phyloP scores from a whole-genome alignment of 2,797 vertebrate genomes.

The Sphenodon punctatus region DNA sequence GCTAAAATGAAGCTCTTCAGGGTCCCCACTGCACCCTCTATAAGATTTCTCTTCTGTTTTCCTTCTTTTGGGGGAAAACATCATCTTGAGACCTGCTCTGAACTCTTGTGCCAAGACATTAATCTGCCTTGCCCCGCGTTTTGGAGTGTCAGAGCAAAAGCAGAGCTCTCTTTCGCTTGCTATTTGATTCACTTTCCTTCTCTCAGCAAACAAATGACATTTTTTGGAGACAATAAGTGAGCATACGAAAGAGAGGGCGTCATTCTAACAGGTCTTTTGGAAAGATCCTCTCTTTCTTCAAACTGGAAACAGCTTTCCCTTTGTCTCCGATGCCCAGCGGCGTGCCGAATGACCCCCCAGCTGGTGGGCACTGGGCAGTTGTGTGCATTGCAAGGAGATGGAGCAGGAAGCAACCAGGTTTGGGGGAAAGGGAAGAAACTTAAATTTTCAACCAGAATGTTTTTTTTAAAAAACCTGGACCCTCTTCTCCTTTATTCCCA shows the following conservation, averaged over 20 bases:
- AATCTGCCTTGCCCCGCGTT: conserved; percentile 49
- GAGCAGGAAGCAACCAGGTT: background rate
- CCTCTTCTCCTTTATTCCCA: background rate
- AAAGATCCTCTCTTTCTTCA: conserved; percentile 18
- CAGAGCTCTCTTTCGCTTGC: background rate
- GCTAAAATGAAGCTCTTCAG: background rate
- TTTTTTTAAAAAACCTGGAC: conserved; percentile 4
- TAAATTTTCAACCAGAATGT: background rate
- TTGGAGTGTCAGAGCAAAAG: background rate
- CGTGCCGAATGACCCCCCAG: conserved; percentile 17
- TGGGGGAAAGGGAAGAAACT: background rate
- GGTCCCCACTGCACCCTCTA: background rate
- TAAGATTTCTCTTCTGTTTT: background rate
- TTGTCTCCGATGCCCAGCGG: background rate
- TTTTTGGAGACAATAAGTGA: conserved; percentile 53
- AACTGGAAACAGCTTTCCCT: conserved; percentile 25
- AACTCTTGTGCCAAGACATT: conserved; percentile 41
- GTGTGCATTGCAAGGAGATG: background rate
- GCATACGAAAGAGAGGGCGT: conserved; percentile 1
- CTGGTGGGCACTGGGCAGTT: background rate
- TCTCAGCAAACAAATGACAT: conserved; percentile 62
- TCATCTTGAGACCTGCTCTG: conserved; percentile 52
- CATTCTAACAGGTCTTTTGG: conserved; percentile 1
- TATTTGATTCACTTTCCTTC: conserved; percentile 21
- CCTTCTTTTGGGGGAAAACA: background rate